These are phyloP conservation scores for Leptura quadrifasciata DNA, from an alignment of 2,888 invertebrate species.

Conservation along the genomic window DNA sequence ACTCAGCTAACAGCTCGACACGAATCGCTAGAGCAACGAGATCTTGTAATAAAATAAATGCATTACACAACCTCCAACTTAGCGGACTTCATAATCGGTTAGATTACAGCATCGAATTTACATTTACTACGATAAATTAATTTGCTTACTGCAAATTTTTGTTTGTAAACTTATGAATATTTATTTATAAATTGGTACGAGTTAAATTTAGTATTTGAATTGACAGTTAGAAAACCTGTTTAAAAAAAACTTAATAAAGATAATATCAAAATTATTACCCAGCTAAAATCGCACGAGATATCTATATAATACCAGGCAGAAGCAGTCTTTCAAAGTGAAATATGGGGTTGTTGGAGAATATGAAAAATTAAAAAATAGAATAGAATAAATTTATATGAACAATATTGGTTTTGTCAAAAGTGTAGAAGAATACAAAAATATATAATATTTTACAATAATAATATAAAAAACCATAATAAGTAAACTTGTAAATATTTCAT, in stretches of 20 bases:
- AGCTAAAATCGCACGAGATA: too few relatives aligned
- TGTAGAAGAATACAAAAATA: too few relatives aligned
- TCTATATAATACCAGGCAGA: too few relatives aligned
- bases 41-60: conserved; percentile 24
- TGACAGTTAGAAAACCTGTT: neutral
- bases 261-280: neutral
- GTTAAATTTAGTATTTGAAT: neutral
- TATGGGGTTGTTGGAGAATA: too few relatives aligned
- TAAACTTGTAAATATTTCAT: too few relatives aligned
- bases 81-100: conserved; percentile 8
- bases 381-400: too few relatives aligned
- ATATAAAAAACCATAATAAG: too few relatives aligned
- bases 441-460: too few relatives aligned
- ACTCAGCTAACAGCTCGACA: conserved; percentile 16
- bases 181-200: neutral
- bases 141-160: neutral
- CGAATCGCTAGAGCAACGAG: conserved; percentile 12
- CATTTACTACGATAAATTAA: conserved; percentile 3
- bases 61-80: conserved; percentile 19
- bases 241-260: neutral
- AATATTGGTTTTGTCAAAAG: too few relatives aligned
- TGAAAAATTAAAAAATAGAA: too few relatives aligned
- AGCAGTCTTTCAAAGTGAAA: too few relatives aligned
- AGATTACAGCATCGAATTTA: conserved; percentile 18
- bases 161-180: neutral